phyloP scores from a whole-genome alignment of 2,113 vertebrate genomes.

The Poecilia latipinna region DNA sequence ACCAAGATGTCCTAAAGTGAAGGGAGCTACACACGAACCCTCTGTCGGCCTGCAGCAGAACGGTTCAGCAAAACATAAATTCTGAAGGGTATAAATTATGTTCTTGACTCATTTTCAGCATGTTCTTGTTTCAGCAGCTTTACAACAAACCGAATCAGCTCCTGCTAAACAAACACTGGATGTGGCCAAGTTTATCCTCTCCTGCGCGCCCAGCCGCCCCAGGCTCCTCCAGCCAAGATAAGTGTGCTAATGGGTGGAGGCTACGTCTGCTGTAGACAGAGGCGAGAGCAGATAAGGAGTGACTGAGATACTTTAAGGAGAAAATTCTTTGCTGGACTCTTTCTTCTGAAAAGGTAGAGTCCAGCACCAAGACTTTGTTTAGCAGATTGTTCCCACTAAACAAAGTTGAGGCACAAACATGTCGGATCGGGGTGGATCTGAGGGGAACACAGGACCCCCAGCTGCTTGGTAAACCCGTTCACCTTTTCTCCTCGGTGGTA shows the following conservation, averaged over 20 bases:
- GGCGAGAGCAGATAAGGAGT: slow-evolving; percentile 29
- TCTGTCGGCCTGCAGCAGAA: background rate
- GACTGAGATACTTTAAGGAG: slow-evolving; percentile 8
- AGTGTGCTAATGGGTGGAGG: slow-evolving; percentile 30
- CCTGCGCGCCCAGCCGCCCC: slow-evolving; percentile 27
- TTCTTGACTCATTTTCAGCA: background rate
- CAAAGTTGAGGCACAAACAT: slow-evolving; percentile 30
- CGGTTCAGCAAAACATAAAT: background rate
- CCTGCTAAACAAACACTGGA: background rate
- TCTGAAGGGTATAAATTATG: background rate
- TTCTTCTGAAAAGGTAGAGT: too few species aligned
- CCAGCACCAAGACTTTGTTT: too few species aligned
- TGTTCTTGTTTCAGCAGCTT: background rate
- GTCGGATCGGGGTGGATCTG: slow-evolving; percentile 5
- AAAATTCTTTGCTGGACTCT: slow-evolving; percentile 22
- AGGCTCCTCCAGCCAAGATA: slow-evolving; percentile 43
- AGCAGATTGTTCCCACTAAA: background rate
- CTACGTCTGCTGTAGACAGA: slow-evolving; percentile 9
- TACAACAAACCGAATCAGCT: slow-evolving; percentile 2
- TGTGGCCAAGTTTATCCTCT: slow-evolving; percentile 11
- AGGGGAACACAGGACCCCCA: slow-evolving; percentile 24
- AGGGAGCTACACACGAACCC: background rate
- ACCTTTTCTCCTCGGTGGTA: slow-evolving; percentile 1
- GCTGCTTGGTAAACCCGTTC: slow-evolving; percentile 10
- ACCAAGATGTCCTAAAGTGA: background rate